Evolutionary conservation across 2,888 invertebrate genomes (phyloP), one percentile per base, ranked within the genome.

Genomic region (Drosophila rellima): DNA sequence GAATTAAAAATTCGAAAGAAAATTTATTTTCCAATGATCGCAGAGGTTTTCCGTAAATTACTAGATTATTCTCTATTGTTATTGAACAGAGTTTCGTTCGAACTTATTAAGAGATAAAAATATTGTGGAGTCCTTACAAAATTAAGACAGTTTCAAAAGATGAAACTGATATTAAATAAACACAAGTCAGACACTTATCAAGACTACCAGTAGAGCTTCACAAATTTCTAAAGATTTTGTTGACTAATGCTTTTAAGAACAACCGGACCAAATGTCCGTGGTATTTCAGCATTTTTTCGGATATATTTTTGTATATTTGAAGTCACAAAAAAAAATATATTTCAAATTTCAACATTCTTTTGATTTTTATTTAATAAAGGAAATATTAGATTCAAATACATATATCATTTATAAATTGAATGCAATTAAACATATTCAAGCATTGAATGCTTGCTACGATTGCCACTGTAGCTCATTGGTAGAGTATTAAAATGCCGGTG

Each of bases 401-500:
- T n/a, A n/a, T n/a, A n/a, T n/a, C n/a, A n/a, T n/a, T n/a, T n/a
- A n/a, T n/a, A n/a, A n/a, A n/a, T n/a, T n/a, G n/a, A n/a, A n/a
- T n/a, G n/a, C n/a, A n/a, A n/a, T n/a, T n/a, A n/a, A n/a, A n/a
- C n/a, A n/a, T n/a, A n/a, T n/a, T n/a, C n/a, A n/a, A 26, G 26
- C 26, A 26, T 23, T 23, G 23, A 23, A 23, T 26, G 26, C 7
- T 0, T 26, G 0, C 23, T 23, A 7, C 26, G 2, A 26, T 2
- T 7, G 26, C 26, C 6, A 7, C 26, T 26, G 7, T 26, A 26
- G 2, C 5, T 26, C n/a, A 7, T 35, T 26, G 23, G 10, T 15
- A n/a, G 33, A 48, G 48, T n/a, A 48, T 31, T 18, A 18, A n/a
- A 48, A 33, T 13, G 18, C 8, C 18, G 33, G 13, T 48, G 18